Evolutionary conservation across 2,797 vertebrate genomes (phyloP).

Genomic region (Siniperca scherzeri): DNA sequence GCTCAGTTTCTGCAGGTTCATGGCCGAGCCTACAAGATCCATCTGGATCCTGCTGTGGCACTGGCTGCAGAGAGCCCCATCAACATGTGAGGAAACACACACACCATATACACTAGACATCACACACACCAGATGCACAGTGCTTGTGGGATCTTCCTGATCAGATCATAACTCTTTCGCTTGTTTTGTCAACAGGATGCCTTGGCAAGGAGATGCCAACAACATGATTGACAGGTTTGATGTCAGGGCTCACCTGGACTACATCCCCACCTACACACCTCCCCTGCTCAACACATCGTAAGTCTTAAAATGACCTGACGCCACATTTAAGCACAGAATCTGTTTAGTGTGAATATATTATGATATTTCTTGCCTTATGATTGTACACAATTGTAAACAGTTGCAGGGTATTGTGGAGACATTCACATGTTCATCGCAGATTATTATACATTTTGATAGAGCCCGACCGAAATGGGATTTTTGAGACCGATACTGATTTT

Average conservation of each 20-base stretch:
- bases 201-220: conserved; percentile 97
- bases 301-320: conserved; percentile 66
- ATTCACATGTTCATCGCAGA: background rate
- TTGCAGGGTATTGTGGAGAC: background rate
- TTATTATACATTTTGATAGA: background rate
- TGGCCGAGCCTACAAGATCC: conserved; percentile 96
- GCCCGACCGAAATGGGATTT: too few species aligned
- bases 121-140: background rate
- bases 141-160: background rate
- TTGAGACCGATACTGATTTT: too few species aligned
- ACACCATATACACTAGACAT: background rate
- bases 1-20: conserved; percentile 99
- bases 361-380: background rate
- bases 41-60: conserved; percentile 95
- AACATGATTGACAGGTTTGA: conserved; percentile 99
- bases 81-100: conserved; percentile 90
- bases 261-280: conserved; percentile 94
- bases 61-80: conserved; percentile 95
- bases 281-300: conserved; percentile 91
- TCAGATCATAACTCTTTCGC: background rate
- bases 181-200: conserved; percentile 89
- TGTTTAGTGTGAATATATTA: background rate
- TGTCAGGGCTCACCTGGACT: conserved; percentile 95
- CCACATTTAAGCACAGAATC: background rate
- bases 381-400: background rate